A percentile compares a stretch with the other conserved stretches of the same genome.
phyloP scores from a whole-genome alignment of 2,113 vertebrate genomes.

The Hippocampus mohnikei region DNA sequence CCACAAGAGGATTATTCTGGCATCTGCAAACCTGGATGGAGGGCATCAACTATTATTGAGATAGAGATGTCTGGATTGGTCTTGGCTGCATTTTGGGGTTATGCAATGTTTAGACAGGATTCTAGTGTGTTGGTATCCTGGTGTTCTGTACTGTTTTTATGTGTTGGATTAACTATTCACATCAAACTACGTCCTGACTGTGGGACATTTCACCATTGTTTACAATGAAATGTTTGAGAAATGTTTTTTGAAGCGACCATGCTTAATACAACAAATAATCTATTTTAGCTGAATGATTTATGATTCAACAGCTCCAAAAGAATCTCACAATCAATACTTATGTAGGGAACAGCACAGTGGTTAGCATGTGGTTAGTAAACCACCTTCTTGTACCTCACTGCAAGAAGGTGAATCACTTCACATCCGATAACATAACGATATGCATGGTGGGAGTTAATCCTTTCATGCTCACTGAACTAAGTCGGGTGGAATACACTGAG shows the following conservation, averaged over 20 bases:
- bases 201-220: conserved; percentile 18
- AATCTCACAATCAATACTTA: neutral
- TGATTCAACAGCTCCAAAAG: neutral
- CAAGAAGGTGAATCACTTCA: neutral
- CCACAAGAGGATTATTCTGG: conserved; percentile 63
- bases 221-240: neutral
- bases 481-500: neutral
- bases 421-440: neutral
- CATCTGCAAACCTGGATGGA: conserved; percentile 55
- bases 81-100: conserved; percentile 50
- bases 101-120: conserved; percentile 50
- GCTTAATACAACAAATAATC: neutral
- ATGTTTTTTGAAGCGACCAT: neutral
- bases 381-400: no score
- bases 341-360: neutral
- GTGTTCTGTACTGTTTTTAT: conserved; percentile 40
- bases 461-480: neutral
- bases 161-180: conserved; percentile 37
- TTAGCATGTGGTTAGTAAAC: no score
- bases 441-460: neutral
- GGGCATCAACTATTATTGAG: conserved; percentile 69
- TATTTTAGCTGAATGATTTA: neutral
- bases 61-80: conserved; percentile 65
- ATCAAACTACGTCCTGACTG: conserved; percentile 17
- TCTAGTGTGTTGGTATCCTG: conserved; percentile 23